These are phyloP conservation scores for Hydractinia symbiolongicarpus DNA, from an alignment of 30 jellyfish, hydroid and myxozoan genomes.

Conservation along the genomic window DNA sequence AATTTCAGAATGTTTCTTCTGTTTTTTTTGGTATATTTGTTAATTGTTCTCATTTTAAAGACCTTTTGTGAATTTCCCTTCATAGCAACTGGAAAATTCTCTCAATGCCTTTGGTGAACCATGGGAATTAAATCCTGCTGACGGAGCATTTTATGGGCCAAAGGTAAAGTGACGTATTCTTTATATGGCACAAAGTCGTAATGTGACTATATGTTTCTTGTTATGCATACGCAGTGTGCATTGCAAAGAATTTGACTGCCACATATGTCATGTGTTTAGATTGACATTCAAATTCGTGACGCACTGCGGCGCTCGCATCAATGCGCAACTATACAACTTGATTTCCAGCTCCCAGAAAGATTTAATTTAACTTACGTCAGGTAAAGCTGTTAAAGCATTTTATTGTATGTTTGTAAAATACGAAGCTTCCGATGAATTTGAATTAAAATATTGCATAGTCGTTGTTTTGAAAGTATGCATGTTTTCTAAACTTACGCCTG, in stretches of 20 bases:
- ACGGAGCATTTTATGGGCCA: constrained; percentile 99
- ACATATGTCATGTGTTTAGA: constrained; percentile 31
- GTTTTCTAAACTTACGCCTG: no score
- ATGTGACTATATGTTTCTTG: background rate
- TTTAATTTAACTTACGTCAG: constrained; percentile 80
- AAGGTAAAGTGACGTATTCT: constrained; percentile 40
- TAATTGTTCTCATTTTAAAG: no score
- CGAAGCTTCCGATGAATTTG: background rate
- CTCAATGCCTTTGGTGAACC: constrained; percentile 78
- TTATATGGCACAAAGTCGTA: background rate
- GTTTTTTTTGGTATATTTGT: no score
- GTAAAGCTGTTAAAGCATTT: constrained; percentile 25
- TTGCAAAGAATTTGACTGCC: background rate
- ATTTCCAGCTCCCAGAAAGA: constrained; percentile 94
- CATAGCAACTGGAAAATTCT: constrained; percentile 83
- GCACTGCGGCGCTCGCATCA: constrained; percentile 93
- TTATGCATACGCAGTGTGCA: background rate
- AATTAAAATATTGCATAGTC: background rate
- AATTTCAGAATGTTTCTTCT: no score
- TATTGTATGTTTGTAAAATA: background rate
- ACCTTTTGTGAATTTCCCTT: no score
- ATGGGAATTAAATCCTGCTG: constrained; percentile 99
- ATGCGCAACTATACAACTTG: constrained; percentile 96
- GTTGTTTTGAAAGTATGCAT: background rate
- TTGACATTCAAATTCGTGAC: constrained; percentile 94